These are phyloP conservation scores for Vulpes lagopus DNA, from an alignment of 2,113 vertebrate genomes.

Conservation along the genomic window DNA sequence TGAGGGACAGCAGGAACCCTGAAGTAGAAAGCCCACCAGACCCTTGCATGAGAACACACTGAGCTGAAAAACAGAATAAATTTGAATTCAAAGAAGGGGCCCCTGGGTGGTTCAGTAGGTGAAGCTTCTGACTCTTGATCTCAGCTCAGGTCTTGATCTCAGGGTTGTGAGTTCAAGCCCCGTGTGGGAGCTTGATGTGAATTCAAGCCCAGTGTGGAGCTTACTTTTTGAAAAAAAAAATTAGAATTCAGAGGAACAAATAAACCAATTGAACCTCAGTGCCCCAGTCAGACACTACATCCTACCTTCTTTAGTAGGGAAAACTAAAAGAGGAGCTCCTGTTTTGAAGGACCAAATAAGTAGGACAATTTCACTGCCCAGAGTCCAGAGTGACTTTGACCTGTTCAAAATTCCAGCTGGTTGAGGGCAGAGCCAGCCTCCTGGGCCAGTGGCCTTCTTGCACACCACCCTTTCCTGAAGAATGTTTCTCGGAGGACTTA, in stretches of 20 bases:
- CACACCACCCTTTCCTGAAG: not conserved
- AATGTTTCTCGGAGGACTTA: conserved; percentile 24
- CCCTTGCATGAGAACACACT: not conserved
- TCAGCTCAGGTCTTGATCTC: not conserved
- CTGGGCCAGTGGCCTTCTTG: not conserved
- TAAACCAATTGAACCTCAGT: not conserved
- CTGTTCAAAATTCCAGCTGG: not conserved
- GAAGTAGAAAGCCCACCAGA: not conserved
- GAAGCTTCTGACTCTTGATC: not conserved
- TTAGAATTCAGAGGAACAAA: conserved; percentile 14
- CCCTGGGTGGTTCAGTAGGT: not conserved
- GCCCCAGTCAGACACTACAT: not conserved
- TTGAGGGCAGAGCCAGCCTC: not conserved
- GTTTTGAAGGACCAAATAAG: not conserved
- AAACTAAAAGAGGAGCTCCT: not conserved
- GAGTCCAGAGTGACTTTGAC: not conserved
- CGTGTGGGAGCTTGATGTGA: not conserved
- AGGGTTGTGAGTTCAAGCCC: not conserved
- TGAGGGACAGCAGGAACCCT: not conserved
- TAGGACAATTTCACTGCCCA: not conserved
- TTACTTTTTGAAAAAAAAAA: not conserved
- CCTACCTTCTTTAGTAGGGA: not conserved
- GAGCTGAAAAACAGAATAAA: not conserved
- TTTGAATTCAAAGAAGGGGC: not conserved
- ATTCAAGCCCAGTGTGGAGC: not conserved